phyloP scores from a whole-genome alignment of 1,140 invertebrate species.

The Steinernema feltiae region DNA sequence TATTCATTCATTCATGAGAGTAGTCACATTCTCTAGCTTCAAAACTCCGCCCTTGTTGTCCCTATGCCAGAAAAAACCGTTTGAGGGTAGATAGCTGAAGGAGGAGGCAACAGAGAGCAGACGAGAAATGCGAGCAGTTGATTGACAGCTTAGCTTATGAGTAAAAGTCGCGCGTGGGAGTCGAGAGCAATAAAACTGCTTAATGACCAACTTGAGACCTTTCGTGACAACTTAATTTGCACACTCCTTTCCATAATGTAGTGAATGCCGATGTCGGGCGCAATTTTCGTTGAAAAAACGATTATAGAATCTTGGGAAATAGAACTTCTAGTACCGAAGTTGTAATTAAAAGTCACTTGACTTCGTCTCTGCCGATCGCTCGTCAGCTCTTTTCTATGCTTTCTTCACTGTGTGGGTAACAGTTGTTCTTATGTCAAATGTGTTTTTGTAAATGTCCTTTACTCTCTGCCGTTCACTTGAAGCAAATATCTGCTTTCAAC shows the following conservation, averaged over 20 bases:
- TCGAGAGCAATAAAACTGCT: not conserved
- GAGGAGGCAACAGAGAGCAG: not conserved
- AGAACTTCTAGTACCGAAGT: not conserved
- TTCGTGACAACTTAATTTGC: not conserved
- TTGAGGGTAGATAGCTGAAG: not conserved
- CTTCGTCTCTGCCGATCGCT: not conserved
- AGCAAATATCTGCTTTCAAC: not conserved
- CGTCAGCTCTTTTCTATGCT: not conserved
- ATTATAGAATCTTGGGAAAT: not conserved
- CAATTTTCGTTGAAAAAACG: too few species aligned
- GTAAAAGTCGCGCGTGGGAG: not conserved
- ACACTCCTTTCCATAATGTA: not conserved
- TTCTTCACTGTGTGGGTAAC: not conserved
- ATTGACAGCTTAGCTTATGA: not conserved
- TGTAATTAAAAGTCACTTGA: constrained; percentile 2
- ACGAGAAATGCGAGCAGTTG: not conserved
- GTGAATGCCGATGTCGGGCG: not conserved
- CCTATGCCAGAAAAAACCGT: not conserved
- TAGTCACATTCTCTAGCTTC: not conserved
- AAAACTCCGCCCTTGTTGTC: not conserved
- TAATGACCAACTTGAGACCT: not conserved
- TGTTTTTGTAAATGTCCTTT: not conserved
- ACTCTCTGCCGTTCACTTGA: not conserved
- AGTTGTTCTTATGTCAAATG: not conserved
- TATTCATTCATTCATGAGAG: constrained; percentile 12